Evolutionary conservation across 2,797 vertebrate genomes (phyloP).

Genomic region (Macroramphosus scolopax): DNA sequence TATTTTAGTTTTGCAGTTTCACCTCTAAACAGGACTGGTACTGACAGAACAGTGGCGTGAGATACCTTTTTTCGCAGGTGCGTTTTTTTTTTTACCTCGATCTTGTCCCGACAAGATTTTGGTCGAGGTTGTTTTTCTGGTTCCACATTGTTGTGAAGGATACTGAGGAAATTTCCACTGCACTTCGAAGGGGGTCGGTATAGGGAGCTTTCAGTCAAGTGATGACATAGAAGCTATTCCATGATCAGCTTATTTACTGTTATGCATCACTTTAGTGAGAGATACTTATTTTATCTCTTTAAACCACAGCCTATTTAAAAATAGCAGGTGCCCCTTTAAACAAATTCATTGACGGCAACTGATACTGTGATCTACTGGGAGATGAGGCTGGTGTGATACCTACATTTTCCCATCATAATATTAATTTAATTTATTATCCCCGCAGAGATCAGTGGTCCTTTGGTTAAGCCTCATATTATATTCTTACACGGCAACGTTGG

Average conservation of each 20-base stretch:
- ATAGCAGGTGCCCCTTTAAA: constrained; percentile 8
- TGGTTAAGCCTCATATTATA: no score
- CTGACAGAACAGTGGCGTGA: no score
- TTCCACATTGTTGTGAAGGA: constrained; percentile 35
- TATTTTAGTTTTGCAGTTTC: not conserved
- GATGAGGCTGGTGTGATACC: no score
- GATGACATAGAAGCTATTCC: constrained; percentile 20
- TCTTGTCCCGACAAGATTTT: constrained; percentile 30
- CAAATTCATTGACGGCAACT: not conserved
- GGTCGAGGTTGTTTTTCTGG: constrained; percentile 20
- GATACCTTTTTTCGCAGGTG: no score
- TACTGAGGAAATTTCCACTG: constrained; percentile 73
- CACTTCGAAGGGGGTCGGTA: constrained; percentile 38
- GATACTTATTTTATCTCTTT: not conserved
- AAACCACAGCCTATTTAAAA: not conserved
- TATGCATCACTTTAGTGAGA: no score
- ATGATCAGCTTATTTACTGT: no score
- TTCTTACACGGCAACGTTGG: no score
- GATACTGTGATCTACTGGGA: no score
- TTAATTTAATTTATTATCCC: no score
- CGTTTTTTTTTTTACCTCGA: not conserved
- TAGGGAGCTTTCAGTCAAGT: constrained; percentile 4
- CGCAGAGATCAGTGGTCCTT: no score
- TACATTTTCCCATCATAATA: not conserved
- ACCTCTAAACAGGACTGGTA: no score